Evolutionary conservation across 2,888 invertebrate species (phyloP).

Genomic region (Diploptera punctata): DNA sequence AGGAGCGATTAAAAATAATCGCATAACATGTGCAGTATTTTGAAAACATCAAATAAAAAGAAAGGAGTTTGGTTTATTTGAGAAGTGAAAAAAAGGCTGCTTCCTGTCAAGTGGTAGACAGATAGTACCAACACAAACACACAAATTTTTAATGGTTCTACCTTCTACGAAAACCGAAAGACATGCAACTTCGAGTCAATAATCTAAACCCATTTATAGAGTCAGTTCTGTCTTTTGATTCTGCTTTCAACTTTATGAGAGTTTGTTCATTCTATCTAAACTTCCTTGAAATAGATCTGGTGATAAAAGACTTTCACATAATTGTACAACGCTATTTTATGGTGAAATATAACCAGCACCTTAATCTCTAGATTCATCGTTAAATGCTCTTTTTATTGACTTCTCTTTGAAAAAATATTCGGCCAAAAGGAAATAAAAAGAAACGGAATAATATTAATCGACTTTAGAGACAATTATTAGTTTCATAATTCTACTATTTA

Average conservation of each 20-base stretch:
- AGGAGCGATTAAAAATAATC: slow-evolving; percentile 20
- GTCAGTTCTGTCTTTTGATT: neutral
- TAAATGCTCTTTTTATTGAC: too few species aligned
- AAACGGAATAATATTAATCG: too few species aligned
- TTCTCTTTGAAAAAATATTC: too few species aligned
- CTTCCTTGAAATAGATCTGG: neutral
- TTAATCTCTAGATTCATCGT: too few species aligned
- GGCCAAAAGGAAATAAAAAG: too few species aligned
- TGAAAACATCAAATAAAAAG: slow-evolving; percentile 26
- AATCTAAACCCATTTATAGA: slow-evolving; percentile 27
- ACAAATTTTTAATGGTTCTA: slow-evolving; percentile 23
- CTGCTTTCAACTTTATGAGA: neutral
- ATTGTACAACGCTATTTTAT: too few species aligned
- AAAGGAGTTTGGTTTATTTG: slow-evolving; percentile 22
- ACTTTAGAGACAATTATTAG: too few species aligned
- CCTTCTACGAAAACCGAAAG: slow-evolving; percentile 19
- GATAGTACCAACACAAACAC: slow-evolving; percentile 17
- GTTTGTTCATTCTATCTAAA: neutral
- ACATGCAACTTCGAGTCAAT: slow-evolving; percentile 18
- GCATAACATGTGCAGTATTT: slow-evolving; percentile 26
- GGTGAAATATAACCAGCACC: too few species aligned
- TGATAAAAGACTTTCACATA: too few species aligned
- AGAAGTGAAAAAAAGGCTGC: slow-evolving; percentile 22
- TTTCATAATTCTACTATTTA: too few species aligned
- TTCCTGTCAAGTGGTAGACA: slow-evolving; percentile 24